Evolutionary conservation across 2,113 vertebrate species (phyloP).

Genomic region (Acrocephalus kingi): DNA sequence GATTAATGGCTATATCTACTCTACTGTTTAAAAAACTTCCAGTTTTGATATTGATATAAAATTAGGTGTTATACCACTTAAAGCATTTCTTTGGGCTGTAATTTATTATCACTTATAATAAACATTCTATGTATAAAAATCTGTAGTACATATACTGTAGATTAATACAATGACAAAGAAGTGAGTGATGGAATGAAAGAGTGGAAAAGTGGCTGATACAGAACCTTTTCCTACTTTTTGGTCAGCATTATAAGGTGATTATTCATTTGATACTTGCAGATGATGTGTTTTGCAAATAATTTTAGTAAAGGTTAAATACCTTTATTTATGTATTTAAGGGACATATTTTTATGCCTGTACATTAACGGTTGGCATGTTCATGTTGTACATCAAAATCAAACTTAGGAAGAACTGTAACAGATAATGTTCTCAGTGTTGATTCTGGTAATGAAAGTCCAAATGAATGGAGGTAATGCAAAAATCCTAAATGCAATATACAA

Average conservation of each 20-base stretch:
- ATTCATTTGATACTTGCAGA: not conserved
- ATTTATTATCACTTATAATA: not conserved
- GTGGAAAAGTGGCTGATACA: not conserved
- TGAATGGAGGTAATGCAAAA: not conserved
- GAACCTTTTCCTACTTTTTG: not conserved
- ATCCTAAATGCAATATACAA: not conserved
- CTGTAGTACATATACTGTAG: not conserved
- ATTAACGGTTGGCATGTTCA: rapidly evolving
- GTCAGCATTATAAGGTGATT: not conserved
- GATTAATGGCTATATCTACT: not conserved
- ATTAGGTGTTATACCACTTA: not conserved
- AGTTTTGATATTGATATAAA: not conserved
- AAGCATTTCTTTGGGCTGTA: not conserved
- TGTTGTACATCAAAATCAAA: not conserved
- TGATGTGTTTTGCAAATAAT: not conserved
- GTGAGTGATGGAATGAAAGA: not conserved
- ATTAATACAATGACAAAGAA: not conserved
- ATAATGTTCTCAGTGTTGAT: not conserved
- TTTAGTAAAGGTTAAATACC: not conserved
- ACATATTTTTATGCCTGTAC: not conserved
- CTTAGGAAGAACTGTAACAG: not conserved
- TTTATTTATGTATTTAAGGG: not conserved
- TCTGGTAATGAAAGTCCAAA: not conserved
- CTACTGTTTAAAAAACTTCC: not conserved
- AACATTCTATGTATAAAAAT: not conserved